These are phyloP conservation scores for Lasioglossum oenotherae DNA, from an alignment of 2,888 invertebrate species.

Conservation along the genomic window DNA sequence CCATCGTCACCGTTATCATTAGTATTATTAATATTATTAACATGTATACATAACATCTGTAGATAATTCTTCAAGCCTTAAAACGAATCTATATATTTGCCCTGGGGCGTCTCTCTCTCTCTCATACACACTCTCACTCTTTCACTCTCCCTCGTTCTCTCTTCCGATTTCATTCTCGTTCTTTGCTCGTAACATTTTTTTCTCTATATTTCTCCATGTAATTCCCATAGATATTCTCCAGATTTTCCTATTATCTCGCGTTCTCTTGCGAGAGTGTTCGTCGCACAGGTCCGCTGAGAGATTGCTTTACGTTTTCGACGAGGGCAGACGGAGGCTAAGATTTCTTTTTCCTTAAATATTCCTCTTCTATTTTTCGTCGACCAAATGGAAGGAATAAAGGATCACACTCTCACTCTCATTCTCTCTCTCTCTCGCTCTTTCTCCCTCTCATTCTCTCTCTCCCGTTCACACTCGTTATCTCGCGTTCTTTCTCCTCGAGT, in stretches of 20 bases:
- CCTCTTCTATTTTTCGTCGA: neutral
- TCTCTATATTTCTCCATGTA: neutral
- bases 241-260: neutral
- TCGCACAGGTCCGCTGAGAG: conserved; percentile 47
- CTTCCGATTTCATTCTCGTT: conserved; percentile 29
- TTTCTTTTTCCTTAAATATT: neutral
- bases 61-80: conserved; percentile 80
- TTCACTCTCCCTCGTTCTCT: conserved; percentile 31
- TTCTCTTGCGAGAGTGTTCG: conserved; percentile 17
- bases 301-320: conserved; percentile 56
- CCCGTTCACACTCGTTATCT: conserved; percentile 15
- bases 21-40: conserved; percentile 79
- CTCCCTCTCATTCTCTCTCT: conserved; percentile 10
- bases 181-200: conserved; percentile 8
- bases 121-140: conserved; percentile 31
- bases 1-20: conserved; percentile 58
- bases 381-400: conserved; percentile 48
- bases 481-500: conserved; percentile 3
- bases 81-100: conserved; percentile 72
- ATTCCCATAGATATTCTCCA: neutral
- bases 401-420: conserved; percentile 11
- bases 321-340: conserved; percentile 57
- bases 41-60: conserved; percentile 82
- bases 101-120: conserved; percentile 35
- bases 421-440: neutral